Evolutionary conservation across 2,113 vertebrate genomes (phyloP).

Genomic region (Arizona elegans): DNA sequence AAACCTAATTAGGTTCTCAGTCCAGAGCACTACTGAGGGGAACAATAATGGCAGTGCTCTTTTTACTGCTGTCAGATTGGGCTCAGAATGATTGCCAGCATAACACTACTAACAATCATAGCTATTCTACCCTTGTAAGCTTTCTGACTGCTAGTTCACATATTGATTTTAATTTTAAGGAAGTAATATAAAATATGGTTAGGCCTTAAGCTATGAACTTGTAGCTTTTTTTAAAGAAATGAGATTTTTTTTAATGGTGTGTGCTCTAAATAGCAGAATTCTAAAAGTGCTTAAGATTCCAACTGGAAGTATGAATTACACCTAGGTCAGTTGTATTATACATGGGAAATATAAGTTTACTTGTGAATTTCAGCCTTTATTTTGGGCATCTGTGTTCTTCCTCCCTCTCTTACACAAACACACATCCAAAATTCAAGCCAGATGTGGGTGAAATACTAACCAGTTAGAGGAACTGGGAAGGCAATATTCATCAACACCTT

Average conservation of each 20-base stretch:
- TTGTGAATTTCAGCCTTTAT: not conserved
- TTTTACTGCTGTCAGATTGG: not conserved
- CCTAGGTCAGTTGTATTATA: not conserved
- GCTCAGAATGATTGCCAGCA: constrained; percentile 7
- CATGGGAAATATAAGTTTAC: not conserved
- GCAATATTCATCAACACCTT: not conserved
- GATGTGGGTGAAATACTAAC: not conserved
- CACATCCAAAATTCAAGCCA: not conserved
- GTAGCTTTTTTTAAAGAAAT: not conserved
- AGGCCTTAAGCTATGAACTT: not conserved
- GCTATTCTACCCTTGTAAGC: not conserved
- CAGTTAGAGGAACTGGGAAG: not conserved
- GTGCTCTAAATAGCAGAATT: not conserved
- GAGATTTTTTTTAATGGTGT: not conserved
- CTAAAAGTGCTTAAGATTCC: not conserved
- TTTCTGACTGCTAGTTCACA: not conserved
- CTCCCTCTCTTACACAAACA: not conserved
- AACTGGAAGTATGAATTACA: not conserved
- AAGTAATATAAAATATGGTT: not conserved
- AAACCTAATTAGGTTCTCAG: not conserved
- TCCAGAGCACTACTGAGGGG: not conserved
- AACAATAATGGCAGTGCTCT: not conserved
- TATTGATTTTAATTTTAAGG: constrained; percentile 23
- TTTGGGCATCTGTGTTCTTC: not conserved
- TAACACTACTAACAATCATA: not conserved